These are phyloP conservation scores for Argentina silus DNA, from an alignment of 2,797 vertebrate genomes.

Conservation along the genomic window DNA sequence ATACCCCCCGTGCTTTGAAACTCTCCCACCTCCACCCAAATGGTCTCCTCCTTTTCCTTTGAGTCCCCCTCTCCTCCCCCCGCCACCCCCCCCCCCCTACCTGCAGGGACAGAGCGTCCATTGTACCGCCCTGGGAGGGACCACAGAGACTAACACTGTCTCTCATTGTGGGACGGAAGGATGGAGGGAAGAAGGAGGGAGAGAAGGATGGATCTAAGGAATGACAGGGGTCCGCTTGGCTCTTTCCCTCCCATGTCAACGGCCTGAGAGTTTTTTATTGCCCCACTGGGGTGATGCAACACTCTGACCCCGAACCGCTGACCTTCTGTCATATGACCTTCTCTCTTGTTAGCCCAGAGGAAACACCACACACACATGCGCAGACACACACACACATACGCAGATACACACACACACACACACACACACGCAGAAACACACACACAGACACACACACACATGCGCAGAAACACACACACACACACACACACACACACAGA, in stretches of 20 bases:
- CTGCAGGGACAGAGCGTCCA: conserved; percentile 72
- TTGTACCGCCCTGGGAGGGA: conserved; percentile 60
- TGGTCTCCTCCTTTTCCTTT: conserved; percentile 54
- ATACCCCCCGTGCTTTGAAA: conserved; percentile 53
- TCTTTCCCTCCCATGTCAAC: conserved; percentile 7
- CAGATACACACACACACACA: background rate
- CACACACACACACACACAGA: conserved; percentile 6
- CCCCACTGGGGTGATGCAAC: conserved; percentile 61
- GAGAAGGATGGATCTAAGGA: background rate
- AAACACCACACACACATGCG: background rate
- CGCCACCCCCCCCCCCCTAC: conserved; percentile 46
- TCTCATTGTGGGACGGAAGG: conserved; percentile 61
- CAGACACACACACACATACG: conserved; percentile 1
- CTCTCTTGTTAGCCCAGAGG: conserved; percentile 56
- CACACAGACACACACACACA: background rate
- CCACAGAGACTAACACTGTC: conserved; percentile 65
- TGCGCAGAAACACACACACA: background rate
- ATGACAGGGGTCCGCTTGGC: background rate
- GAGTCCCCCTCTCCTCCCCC: conserved; percentile 1
- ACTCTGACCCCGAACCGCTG: conserved; percentile 61
- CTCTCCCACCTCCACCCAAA: conserved; percentile 62
- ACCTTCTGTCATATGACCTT: conserved; percentile 70
- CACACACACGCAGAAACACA: background rate
- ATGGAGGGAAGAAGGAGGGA: background rate
- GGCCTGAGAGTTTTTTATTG: conserved; percentile 39